Conservation (phyloP, 2,797 vertebrate species). For the Sebastes variabilis region DNA sequence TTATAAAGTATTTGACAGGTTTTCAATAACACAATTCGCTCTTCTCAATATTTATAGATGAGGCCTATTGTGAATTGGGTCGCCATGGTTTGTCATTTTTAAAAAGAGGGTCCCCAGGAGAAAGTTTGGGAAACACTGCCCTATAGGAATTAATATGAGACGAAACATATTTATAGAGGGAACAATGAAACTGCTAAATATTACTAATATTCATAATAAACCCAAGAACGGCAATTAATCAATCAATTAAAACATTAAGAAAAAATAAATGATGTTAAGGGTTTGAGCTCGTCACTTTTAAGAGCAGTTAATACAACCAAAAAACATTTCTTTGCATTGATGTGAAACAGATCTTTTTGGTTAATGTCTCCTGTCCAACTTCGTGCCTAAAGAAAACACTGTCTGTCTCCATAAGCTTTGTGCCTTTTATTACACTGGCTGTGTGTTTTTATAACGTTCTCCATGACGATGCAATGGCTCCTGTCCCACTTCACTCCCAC, state of each 20-base stretch:
- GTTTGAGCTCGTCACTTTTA: not conserved
- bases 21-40: too few relatives aligned
- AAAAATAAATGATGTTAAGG: not conserved
- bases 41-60: too few relatives aligned
- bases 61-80: too few relatives aligned
- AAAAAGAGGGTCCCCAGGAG: accelerated
- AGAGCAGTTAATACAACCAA: not conserved
- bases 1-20: too few relatives aligned
- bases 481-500: not conserved
- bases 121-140: too few relatives aligned
- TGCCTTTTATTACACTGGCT: conserved; percentile 14
- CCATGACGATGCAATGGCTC: conserved; percentile 22
- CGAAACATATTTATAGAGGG: not conserved
- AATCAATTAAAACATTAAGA: not conserved
- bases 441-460: conserved; percentile 29
- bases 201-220: not conserved
- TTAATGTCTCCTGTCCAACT: not conserved
- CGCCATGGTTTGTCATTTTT: too few relatives aligned
- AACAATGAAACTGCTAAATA: not conserved
- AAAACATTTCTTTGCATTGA: not conserved
- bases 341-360: not conserved
- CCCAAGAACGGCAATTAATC: not conserved
- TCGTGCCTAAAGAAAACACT: not conserved
- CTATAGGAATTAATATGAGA: not conserved
- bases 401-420: not conserved